Base-by-base conservation (phyloP, 2,888 invertebrate genomes). In the Lithophane semibrunnea region DNA sequence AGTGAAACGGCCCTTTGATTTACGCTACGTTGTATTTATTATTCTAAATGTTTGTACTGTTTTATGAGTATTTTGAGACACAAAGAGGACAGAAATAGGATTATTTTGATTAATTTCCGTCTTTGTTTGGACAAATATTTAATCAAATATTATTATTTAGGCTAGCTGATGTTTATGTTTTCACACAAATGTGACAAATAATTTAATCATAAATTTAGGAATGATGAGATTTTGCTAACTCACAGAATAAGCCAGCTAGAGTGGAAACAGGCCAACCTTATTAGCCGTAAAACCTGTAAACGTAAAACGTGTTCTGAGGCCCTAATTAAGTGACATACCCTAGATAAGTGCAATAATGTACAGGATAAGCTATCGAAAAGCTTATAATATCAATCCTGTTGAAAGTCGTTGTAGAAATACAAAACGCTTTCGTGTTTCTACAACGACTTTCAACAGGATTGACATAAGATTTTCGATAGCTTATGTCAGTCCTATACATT, bases 1-100 rank as follows among this genome's bases (percentile, higher is more conserved):
- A 58, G 5, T 44, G 1, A 0, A 58, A 63, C 13, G 16, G 49
- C 13, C 42, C 69, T 81, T 80, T 80, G 60, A 80, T 29, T 65
- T 66, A 42, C 9, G 24, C 21, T 21, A 54, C 7, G 37, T 65
- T 67, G 73, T 47, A 16, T 60, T 64, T 47, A 16, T 60, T 64
- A 58, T 80, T 68, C 4, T 13, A 58, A 69, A 69, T 61, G 73
- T 84, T 69, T 73, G 65, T 52, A 13, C 60, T 16, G 60, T 29
- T 29, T 12, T 42, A 58, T 12, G 47, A 72, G 13, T 42, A 69
- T 47, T 75, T 61, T 44, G 42, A 13, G 56, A 63, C 4, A 9
- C 49, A 52, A 82, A 56, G 12, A 49, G 13, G 12, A 54, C 77
- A 18, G 29, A 42, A 76, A 76, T 82, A 49, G 12, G 10, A 60